Conservation (phyloP, 2,113 vertebrate species). For the Odocoileus virginianus region DNA sequence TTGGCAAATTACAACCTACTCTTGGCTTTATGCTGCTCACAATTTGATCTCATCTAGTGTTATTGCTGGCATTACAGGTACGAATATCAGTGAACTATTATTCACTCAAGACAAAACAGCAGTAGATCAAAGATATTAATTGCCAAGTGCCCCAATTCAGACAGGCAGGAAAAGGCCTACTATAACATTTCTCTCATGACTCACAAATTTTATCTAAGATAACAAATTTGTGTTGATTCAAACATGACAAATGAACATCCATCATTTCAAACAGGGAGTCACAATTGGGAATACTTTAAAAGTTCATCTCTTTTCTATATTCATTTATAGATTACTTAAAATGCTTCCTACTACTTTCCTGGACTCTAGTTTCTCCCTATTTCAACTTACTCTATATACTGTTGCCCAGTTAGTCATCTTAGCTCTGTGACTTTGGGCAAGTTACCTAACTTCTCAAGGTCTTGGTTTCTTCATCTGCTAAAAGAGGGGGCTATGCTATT, state of each 20-base stretch:
- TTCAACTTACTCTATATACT: neutral
- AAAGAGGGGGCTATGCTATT: neutral
- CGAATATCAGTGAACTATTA: neutral
- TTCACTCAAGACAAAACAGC: neutral
- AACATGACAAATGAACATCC: neutral
- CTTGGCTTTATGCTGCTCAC: neutral
- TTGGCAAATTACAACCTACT: neutral
- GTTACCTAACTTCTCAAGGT: neutral
- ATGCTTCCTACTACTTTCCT: neutral
- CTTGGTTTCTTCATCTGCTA: neutral
- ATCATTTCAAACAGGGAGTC: neutral
- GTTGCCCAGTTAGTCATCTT: neutral
- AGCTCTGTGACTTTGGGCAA: neutral
- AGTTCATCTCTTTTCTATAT: neutral
- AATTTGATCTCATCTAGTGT: neutral
- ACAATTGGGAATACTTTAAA: neutral
- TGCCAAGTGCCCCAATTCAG: neutral
- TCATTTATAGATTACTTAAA: neutral
- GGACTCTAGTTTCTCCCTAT: neutral
- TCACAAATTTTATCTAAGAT: neutral
- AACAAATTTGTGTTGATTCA: conserved; percentile 11
- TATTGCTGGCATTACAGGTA: neutral
- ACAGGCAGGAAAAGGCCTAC: neutral
- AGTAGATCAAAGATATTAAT: neutral
- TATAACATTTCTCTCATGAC: conserved; percentile 2